These are phyloP conservation scores for Rhopalosiphum maidis DNA, from an alignment of 1,140 invertebrate genomes.

Conservation along the genomic window DNA sequence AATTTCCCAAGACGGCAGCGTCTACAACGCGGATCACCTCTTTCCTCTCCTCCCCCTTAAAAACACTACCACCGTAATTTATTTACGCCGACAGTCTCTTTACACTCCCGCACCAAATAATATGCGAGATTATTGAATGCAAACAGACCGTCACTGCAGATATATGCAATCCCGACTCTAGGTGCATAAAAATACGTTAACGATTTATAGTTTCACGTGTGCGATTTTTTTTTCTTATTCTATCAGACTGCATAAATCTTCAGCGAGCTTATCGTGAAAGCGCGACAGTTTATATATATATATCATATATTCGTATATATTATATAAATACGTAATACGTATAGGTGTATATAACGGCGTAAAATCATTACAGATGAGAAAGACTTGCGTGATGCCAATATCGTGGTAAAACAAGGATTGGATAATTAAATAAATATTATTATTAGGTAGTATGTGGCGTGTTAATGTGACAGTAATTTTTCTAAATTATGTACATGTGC, in stretches of 20 bases:
- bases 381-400: background rate
- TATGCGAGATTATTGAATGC: slow-evolving; percentile 23
- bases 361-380: background rate
- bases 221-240: background rate
- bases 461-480: background rate
- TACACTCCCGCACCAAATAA: background rate
- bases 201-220: background rate
- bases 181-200: background rate
- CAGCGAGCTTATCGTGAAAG: background rate
- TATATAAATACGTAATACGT: background rate
- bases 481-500: background rate
- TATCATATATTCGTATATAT: background rate
- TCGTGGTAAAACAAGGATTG: background rate
- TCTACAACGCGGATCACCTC: background rate
- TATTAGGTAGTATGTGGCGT: background rate
- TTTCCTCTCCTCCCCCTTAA: background rate
- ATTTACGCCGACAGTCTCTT: slow-evolving; percentile 26
- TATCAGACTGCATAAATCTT: slow-evolving; percentile 9
- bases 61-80: slow-evolving; percentile 5
- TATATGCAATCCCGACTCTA: background rate
- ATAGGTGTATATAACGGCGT: background rate
- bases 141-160: background rate
- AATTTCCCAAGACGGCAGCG: slow-evolving; percentile 29
- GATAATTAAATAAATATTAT: background rate
- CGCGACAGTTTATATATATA: background rate